Evolutionary conservation across 2,888 invertebrate genomes (phyloP).

Genomic region (Fragum sueziense): DNA sequence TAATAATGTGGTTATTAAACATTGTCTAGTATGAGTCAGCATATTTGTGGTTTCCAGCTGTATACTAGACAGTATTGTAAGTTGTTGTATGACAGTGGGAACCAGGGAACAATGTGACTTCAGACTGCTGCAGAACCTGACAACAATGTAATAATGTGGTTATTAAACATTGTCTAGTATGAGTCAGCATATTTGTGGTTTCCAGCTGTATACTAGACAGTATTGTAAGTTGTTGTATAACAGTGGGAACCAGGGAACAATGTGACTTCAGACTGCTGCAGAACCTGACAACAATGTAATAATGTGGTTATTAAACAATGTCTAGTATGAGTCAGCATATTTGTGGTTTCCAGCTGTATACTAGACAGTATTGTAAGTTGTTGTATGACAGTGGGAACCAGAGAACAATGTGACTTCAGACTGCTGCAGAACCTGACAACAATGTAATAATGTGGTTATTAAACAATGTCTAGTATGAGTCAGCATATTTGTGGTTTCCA

Average conservation of each 20-base stretch:
- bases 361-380: conserved; percentile 71
- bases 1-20: no score
- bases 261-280: conserved; percentile 63
- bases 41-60: conserved; percentile 69
- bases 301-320: no score
- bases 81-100: conserved; percentile 68
- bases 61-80: conserved; percentile 69
- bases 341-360: conserved; percentile 69
- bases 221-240: conserved; percentile 70
- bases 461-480: no score
- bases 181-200: no score
- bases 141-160: no score
- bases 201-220: conserved; percentile 70
- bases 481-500: conserved; percentile 67
- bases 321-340: no score
- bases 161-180: no score
- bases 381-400: conserved; percentile 67
- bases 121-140: conserved; percentile 68
- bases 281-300: no score
- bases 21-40: no score
- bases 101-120: conserved; percentile 66
- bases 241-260: conserved; percentile 66
- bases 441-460: no score
- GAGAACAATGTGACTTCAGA: conserved; percentile 64
- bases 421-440: conserved; percentile 68